phyloP scores from a whole-genome alignment of 2,797 vertebrate genomes.

The Epinephelus coioides region DNA sequence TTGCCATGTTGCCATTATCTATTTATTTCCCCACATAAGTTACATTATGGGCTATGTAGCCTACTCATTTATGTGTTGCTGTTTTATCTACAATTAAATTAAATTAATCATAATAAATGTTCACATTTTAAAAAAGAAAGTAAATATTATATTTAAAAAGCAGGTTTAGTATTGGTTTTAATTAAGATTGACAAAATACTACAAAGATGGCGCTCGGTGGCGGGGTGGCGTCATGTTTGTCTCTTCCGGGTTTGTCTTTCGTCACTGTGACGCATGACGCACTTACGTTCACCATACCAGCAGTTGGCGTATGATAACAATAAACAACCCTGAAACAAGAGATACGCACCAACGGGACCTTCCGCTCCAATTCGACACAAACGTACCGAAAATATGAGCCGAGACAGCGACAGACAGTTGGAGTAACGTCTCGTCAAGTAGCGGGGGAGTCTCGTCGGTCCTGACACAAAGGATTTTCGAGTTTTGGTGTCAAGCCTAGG shows the following conservation, averaged over 20 bases:
- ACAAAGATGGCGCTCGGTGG: conserved; percentile 72
- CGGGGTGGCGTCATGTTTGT: not conserved
- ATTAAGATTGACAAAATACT: not conserved
- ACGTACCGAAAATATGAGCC: conserved; percentile 66
- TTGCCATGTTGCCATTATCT: too few relatives aligned
- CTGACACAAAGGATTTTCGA: conserved; percentile 75
- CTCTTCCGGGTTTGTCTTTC: conserved; percentile 41
- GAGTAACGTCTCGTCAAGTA: conserved; percentile 48
- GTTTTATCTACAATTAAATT: not conserved
- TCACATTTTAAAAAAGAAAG: not conserved
- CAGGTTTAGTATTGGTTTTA: not conserved
- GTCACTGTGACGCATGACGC: conserved; percentile 77
- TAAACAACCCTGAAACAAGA: conserved; percentile 87
- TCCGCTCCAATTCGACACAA: conserved; percentile 69
- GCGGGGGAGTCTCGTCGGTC: conserved; percentile 45
- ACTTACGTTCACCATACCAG: conserved; percentile 67
- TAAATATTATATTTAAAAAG: not conserved
- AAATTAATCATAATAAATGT: not conserved
- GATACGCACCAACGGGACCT: conserved; percentile 64
- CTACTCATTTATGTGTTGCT: not conserved
- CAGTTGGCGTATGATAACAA: conserved; percentile 88
- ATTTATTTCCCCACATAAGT: too few relatives aligned
- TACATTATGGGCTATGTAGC: too few relatives aligned
- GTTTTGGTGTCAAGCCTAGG: conserved; percentile 75
- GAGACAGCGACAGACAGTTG: conserved; percentile 26